phyloP scores from a whole-genome alignment of 2,113 vertebrate species.

The Poeciliopsis occidentalis region DNA sequence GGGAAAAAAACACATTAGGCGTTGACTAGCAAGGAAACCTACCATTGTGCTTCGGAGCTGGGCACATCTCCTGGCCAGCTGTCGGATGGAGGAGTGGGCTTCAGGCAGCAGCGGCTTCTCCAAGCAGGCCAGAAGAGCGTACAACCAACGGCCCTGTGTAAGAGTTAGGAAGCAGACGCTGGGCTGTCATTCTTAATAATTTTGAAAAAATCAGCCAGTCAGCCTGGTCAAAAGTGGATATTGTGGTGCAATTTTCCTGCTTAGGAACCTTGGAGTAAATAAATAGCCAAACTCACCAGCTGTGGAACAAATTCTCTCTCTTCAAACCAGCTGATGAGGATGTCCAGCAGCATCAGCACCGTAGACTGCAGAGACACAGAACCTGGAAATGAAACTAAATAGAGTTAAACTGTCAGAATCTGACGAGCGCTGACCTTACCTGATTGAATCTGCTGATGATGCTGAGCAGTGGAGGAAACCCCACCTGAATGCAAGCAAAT shows the following conservation, averaged over 20 bases:
- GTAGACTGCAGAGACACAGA: conserved; percentile 80
- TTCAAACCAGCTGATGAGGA: conserved; percentile 92
- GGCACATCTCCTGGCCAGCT: conserved; percentile 92
- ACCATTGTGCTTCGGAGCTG: conserved; percentile 90
- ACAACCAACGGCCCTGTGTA: conserved; percentile 91
- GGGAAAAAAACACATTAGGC: not conserved
- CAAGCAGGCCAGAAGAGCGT: conserved; percentile 90
- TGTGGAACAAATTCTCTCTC: conserved; percentile 90
- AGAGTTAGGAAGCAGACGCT: not conserved
- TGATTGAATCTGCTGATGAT: conserved; percentile 96
- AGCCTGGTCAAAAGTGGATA: not conserved
- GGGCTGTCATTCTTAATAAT: not conserved
- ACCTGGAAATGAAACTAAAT: not conserved
- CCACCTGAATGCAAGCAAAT: conserved; percentile 79
- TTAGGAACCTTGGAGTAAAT: not conserved
- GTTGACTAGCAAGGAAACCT: not conserved
- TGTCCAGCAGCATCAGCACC: conserved; percentile 89
- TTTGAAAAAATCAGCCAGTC: too few relatives aligned
- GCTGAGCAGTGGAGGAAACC: conserved; percentile 94
- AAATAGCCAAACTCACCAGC: conserved; percentile 83
- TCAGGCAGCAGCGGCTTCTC: conserved; percentile 97
- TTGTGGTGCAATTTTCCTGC: too few relatives aligned
- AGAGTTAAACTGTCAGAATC: not conserved
- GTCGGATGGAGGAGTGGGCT: conserved; percentile 94
- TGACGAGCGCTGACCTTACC: conserved; percentile 71